Evolutionary conservation across 2,888 invertebrate genomes (phyloP).

Genomic region (Andrena minutula): DNA sequence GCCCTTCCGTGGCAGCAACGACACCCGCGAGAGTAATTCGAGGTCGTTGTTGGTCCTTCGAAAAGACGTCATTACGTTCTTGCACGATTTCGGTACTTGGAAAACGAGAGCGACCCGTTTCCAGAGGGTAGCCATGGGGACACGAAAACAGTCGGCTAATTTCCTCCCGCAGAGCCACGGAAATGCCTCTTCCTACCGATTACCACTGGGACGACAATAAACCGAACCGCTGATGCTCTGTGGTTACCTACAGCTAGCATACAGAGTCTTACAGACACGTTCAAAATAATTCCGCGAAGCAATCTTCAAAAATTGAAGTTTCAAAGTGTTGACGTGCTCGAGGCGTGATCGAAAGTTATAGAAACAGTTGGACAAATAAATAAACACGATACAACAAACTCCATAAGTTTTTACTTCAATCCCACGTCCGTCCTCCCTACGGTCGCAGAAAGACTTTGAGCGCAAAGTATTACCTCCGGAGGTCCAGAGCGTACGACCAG

Average conservation of each 20-base stretch:
- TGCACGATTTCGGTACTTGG: constrained; percentile 17
- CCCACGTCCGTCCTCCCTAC: neutral
- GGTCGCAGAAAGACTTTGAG: neutral
- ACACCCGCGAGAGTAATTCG: constrained; percentile 48
- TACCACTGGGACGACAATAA: constrained; percentile 17
- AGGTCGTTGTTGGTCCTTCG: constrained; percentile 28
- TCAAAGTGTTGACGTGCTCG: neutral
- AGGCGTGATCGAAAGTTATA: neutral
- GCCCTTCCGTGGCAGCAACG: constrained; percentile 27
- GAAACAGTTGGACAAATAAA: neutral
- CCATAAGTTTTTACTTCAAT: neutral
- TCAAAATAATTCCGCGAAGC: too few relatives aligned
- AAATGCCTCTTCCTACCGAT: constrained; percentile 24
- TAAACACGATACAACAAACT: neutral
- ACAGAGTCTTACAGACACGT: too few relatives aligned
- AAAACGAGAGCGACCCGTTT: neutral
- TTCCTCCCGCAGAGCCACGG: constrained; percentile 12
- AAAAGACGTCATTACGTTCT: constrained; percentile 49
- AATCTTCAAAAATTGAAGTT: neutral
- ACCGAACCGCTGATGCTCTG: neutral
- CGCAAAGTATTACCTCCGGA: neutral
- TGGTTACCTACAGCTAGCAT: neutral
- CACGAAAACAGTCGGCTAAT: constrained; percentile 32
- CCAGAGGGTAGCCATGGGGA: neutral
- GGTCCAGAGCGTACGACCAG: neutral